Conservation (phyloP, 2,888 invertebrate genomes). For the Miltochrista miniata region DNA sequence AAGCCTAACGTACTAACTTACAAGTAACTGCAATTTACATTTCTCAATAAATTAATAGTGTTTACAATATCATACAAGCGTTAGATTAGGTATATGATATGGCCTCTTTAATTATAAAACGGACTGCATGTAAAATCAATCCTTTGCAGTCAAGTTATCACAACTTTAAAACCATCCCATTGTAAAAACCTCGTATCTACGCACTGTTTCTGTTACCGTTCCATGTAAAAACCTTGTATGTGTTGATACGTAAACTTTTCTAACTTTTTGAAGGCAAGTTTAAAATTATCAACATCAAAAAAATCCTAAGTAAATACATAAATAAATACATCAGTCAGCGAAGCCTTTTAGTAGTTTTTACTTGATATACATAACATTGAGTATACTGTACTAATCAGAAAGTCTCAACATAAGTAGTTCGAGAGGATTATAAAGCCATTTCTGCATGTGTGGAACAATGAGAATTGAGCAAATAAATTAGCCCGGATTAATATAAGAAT, state of each 20-base stretch:
- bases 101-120: constrained; percentile 71
- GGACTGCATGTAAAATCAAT: constrained; percentile 67
- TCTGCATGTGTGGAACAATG: constrained; percentile 33
- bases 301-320: constrained; percentile 18
- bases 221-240: no score
- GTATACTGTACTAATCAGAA: neutral
- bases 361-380: constrained; percentile 11
- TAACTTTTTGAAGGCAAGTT: constrained; percentile 17
- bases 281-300: constrained; percentile 15
- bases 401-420: constrained; percentile 2
- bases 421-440: constrained; percentile 30
- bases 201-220: no score
- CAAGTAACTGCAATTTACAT: constrained; percentile 81
- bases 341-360: neutral
- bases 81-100: constrained; percentile 76
- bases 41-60: constrained; percentile 78
- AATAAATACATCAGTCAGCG: no score
- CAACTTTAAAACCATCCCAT: constrained; percentile 32
- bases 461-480: constrained; percentile 65
- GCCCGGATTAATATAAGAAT: constrained; percentile 59
- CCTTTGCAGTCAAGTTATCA: constrained; percentile 66
- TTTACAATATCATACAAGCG: constrained; percentile 82
- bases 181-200: constrained; percentile 18
- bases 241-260: constrained; percentile 12
- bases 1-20: constrained; percentile 81